These are phyloP conservation scores for Orthosia incerta DNA, from an alignment of 2,888 invertebrate genomes.

Conservation along the genomic window DNA sequence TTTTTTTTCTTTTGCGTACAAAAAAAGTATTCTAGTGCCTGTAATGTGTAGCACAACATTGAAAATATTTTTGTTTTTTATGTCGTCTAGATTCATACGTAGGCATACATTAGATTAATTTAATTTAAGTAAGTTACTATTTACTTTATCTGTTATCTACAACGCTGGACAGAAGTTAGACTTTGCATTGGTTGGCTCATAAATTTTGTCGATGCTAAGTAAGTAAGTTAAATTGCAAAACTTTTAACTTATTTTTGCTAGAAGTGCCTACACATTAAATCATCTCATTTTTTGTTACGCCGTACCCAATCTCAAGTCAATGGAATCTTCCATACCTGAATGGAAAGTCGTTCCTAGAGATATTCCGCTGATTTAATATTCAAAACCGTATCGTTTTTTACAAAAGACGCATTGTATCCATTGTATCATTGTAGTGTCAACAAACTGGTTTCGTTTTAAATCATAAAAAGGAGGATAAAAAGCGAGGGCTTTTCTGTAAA, in stretches of 20 bases:
- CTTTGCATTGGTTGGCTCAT: conserved; percentile 24
- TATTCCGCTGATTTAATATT: not conserved
- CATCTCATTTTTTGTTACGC: not conserved
- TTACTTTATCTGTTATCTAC: conserved; percentile 2
- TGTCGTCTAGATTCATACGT: no score
- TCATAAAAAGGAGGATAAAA: not conserved
- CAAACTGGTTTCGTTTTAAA: not conserved
- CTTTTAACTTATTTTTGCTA: not conserved
- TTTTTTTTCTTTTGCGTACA: no score
- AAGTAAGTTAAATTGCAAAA: not conserved
- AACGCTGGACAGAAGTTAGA: not conserved
- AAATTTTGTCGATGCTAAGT: not conserved
- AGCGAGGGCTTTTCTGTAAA: not conserved
- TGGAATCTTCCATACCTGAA: no score
- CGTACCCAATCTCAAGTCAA: not conserved
- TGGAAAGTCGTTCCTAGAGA: not conserved
- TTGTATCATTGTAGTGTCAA: no score
- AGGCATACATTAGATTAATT: no score
- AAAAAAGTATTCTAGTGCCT: no score
- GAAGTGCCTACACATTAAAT: not conserved
- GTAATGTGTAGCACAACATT: not conserved
- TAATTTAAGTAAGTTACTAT: no score
- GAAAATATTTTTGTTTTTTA: not conserved
- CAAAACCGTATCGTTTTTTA: not conserved
- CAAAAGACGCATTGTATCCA: not conserved